Conservation (phyloP, 1,140 invertebrate genomes). For the Tetramorium simillimum region DNA sequence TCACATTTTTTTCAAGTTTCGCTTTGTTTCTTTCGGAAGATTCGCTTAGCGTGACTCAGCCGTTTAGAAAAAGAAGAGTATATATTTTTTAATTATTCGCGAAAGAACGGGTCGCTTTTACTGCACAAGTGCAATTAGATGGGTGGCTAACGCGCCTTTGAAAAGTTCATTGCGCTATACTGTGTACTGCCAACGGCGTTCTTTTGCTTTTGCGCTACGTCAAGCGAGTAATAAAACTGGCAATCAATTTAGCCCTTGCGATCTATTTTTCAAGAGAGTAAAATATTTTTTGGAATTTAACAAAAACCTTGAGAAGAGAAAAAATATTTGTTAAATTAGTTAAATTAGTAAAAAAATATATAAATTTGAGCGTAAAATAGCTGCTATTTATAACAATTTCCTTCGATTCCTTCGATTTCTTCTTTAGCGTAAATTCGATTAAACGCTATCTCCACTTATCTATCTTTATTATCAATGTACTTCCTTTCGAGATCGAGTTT, state of each 20-base stretch:
- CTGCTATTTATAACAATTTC: background rate
- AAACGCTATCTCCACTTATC: background rate
- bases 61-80: background rate
- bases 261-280: constrained; percentile 9
- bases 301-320: background rate
- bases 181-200: background rate
- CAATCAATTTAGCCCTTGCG: background rate
- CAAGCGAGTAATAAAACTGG: constrained; percentile 34
- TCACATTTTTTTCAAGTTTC: background rate
- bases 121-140: constrained; percentile 64
- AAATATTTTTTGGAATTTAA: background rate
- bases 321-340: background rate
- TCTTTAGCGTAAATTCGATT: background rate
- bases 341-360: background rate
- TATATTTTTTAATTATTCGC: constrained; percentile 67
- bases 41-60: background rate
- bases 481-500: background rate
- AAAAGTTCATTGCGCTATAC: constrained; percentile 46
- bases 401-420: background rate
- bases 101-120: constrained; percentile 31
- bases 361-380: background rate
- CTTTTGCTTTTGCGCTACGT: constrained; percentile 14
- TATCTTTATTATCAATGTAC: background rate
- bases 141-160: constrained; percentile 60
- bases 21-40: background rate